Evolutionary conservation across 2,113 vertebrate genomes (phyloP).

Genomic region (Mionectes macconnelli): DNA sequence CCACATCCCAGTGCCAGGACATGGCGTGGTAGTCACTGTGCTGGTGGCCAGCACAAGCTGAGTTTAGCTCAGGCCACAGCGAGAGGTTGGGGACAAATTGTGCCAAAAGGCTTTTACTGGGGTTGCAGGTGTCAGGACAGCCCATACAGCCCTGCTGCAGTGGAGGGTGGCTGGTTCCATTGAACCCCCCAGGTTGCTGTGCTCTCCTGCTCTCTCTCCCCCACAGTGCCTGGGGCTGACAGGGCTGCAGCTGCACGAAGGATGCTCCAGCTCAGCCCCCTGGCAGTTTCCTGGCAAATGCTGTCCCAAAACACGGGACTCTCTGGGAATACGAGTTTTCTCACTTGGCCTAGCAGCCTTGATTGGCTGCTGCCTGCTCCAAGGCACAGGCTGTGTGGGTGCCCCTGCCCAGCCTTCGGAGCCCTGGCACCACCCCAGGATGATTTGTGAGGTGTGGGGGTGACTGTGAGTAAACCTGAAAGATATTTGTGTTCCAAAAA

Average conservation of each 20-base stretch:
- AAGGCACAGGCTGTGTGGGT: neutral
- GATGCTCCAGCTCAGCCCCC: neutral
- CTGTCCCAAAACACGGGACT: neutral
- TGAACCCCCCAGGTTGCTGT: neutral
- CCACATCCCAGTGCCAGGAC: rapidly evolving
- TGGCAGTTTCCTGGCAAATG: neutral
- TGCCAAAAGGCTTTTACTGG: neutral
- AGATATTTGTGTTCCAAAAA: neutral
- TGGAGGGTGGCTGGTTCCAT: neutral
- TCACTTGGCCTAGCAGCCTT: too few relatives aligned
- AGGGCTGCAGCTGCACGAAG: neutral
- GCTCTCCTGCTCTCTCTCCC: neutral
- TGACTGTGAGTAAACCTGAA: neutral
- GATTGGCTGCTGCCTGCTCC: rapidly evolving
- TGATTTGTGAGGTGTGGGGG: neutral
- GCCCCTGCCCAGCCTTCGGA: neutral
- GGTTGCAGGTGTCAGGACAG: neutral
- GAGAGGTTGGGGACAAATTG: neutral
- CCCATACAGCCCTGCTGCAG: neutral
- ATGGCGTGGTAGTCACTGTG: rapidly evolving
- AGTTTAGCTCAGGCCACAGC: neutral
- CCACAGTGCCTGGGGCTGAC: rapidly evolving
- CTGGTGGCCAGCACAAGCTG: neutral
- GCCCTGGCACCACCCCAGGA: rapidly evolving
- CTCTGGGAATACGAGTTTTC: rapidly evolving